Evolutionary conservation across 2,113 vertebrate genomes (phyloP), one percentile per base, ranked within the genome.

Genomic region (Anas platyrhynchos): DNA sequence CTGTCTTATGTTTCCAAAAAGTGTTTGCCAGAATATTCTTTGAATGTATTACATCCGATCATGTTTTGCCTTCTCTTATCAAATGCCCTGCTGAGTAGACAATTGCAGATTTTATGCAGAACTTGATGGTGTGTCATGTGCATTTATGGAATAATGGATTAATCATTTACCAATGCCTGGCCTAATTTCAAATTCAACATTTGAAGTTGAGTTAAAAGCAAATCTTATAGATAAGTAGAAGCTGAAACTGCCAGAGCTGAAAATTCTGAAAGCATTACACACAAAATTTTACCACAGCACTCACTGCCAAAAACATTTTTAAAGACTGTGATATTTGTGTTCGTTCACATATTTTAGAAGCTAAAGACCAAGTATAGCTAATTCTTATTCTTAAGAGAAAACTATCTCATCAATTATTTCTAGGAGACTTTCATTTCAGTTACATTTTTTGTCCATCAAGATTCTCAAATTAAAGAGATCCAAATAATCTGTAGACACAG

Each of bases 381-480:
- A 88, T 83, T 93, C 65, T 80, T 91, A 93, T 83, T 93, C 80
- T 75, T 94, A 54, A 71, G 68, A 88, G 79, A 88, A 48, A 8
- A 67, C 56, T 91, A 90, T 20, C 56, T 94, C 93, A 96, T 95
- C 36, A 90, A 90, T 93, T 95, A 88, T 94, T 95, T 94, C 90
- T 90, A 31, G 65, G 38, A 90, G 61, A 91, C 63, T 94, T 96
- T 93, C 55, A 88, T 83, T 86, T 93, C 79, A 72, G 56, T 96
- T 93, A 81, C 11, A 67, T 83, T 78, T 88, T 83, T 22, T 88
- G 76, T 96, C 91, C 69, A 78, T 97, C 94, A 96, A 65, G 65
- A 62, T 72, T 65, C 65, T 88, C 89, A 95, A 95, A 90, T 94
- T 97, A 91, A 95, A 92, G 87, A 94, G 43, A 85, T 75, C 74